Percentiles rank a stretch among this genome's conserved stretches.
phyloP scores from a whole-genome alignment of 2,888 invertebrate genomes.

The Busseola fusca region DNA sequence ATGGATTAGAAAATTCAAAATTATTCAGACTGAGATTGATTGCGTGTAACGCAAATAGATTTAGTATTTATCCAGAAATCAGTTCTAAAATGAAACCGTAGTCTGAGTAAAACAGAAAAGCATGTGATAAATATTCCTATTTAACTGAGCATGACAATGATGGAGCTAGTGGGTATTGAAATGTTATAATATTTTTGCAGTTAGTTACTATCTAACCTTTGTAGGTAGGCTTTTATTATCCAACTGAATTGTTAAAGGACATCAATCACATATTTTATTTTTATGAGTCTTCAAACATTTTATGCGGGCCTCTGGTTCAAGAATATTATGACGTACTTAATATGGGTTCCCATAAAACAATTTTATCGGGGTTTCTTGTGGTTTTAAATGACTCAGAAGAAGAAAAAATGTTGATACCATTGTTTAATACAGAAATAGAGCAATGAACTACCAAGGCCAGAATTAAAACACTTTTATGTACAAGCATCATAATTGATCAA shows the following conservation, averaged over 20 bases:
- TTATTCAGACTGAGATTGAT: not conserved
- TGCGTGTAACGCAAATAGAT: not conserved
- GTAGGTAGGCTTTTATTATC: conserved; percentile 1
- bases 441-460: conserved; percentile 47
- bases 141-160: not conserved
- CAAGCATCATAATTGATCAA: not conserved
- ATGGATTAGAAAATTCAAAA: not conserved
- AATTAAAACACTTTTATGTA: conserved; percentile 33
- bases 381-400: conserved; percentile 52
- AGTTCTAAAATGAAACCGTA: not conserved
- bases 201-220: no score
- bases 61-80: not conserved
- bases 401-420: conserved; percentile 41
- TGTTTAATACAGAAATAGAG: conserved; percentile 39
- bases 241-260: conserved; percentile 21
- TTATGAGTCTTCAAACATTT: conserved; percentile 37
- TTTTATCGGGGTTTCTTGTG: conserved; percentile 51
- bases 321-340: conserved; percentile 33
- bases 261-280: conserved; percentile 36
- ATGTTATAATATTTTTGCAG: not conserved
- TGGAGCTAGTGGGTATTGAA: not conserved
- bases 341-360: conserved; percentile 43
- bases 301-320: conserved; percentile 39
- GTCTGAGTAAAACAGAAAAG: conserved; percentile 1
- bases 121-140: not conserved